A percentile compares a stretch with the other conserved stretches of the same genome.
phyloP scores from a whole-genome alignment of 2,888 invertebrate genomes.

The Gandaritis pyraliata region DNA sequence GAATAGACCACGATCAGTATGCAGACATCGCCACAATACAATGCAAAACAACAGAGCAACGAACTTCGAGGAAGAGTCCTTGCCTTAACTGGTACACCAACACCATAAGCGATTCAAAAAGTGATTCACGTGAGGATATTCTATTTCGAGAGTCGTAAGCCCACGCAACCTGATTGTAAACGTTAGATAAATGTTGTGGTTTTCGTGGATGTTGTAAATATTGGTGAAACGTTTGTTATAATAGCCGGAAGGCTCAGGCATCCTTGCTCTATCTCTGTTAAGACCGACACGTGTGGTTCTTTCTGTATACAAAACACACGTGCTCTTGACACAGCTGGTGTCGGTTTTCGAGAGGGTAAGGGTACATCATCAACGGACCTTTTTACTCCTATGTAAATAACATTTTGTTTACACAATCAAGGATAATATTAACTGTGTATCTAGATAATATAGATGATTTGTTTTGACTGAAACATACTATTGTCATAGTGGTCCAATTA shows the following conservation, averaged over 20 bases:
- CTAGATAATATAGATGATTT: too few species aligned
- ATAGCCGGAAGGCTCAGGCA: constrained; percentile 10
- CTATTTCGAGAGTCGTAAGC: constrained; percentile 55
- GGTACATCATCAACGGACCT: constrained; percentile 33
- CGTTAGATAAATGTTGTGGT: constrained; percentile 35
- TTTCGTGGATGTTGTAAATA: constrained; percentile 27
- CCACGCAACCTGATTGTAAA: constrained; percentile 42
- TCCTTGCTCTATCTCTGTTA: constrained; percentile 32
- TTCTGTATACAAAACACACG: constrained; percentile 58
- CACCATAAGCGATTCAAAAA: constrained; percentile 59
- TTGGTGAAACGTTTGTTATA: constrained; percentile 20
- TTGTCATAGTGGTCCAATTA: too few species aligned
- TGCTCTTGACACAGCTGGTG: constrained; percentile 64
- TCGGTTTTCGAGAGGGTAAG: constrained; percentile 44
- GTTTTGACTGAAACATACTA: too few species aligned
- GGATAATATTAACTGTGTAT: constrained; percentile 6
- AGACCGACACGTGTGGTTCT: constrained; percentile 52
- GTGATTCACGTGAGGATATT: constrained; percentile 63
- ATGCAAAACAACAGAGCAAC: constrained; percentile 78
- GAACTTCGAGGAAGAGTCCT: constrained; percentile 76
- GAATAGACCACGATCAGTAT: constrained; percentile 61
- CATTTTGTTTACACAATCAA: constrained; percentile 17
- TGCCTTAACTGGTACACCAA: constrained; percentile 65
- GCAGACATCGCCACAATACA: constrained; percentile 69
- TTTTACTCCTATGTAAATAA: constrained; percentile 30